Percentiles rank a stretch among this genome's conserved stretches.
These are phyloP conservation scores for Hippoglossus hippoglossus DNA, from an alignment of 2,797 vertebrate species.

Conservation along the genomic window DNA sequence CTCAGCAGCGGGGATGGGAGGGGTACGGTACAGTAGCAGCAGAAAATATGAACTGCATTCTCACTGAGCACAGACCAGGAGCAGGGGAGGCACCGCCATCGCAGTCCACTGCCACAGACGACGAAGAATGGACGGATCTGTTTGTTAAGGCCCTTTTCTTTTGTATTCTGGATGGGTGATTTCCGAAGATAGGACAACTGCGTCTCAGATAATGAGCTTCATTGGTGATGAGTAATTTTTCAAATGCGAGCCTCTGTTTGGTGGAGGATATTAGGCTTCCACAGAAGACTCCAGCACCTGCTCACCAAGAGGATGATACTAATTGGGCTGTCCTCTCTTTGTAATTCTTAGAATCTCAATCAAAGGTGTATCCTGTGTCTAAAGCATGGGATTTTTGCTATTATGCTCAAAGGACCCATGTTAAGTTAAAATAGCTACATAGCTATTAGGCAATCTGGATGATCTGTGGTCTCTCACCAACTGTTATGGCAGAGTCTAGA, in stretches of 20 bases:
- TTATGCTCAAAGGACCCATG: slow-evolving; percentile 20
- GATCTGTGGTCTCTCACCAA: slow-evolving; percentile 11
- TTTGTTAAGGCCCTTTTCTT: slow-evolving; percentile 22
- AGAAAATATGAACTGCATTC: slow-evolving; percentile 76
- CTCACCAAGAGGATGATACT: slow-evolving; percentile 49
- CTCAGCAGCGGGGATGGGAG: slow-evolving; percentile 61
- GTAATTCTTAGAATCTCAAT: slow-evolving; percentile 53
- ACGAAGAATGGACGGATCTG: slow-evolving; percentile 32
- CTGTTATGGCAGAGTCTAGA: slow-evolving; percentile 50
- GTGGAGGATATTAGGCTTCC: slow-evolving; percentile 33
- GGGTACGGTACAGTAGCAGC: slow-evolving; percentile 67
- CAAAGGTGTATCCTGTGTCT: slow-evolving; percentile 21
- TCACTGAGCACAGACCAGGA: slow-evolving; percentile 65
- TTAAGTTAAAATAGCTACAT: slow-evolving; percentile 32
- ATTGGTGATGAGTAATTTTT: slow-evolving; percentile 35
- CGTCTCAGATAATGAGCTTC: slow-evolving; percentile 20
- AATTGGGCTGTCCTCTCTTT: slow-evolving; percentile 36
- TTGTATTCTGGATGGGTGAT: slow-evolving; percentile 31
- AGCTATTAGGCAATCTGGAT: slow-evolving; percentile 13
- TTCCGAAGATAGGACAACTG: slow-evolving; percentile 40
- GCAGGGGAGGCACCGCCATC: slow-evolving; percentile 59
- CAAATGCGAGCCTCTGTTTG: slow-evolving; percentile 13
- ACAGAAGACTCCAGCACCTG: slow-evolving; percentile 41
- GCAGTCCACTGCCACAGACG: slow-evolving; percentile 50
- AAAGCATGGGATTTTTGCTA: slow-evolving; percentile 20